Evolutionary conservation across 2,888 invertebrate species (phyloP), one percentile per base, ranked within the genome.

Genomic region (Petrolisthes manimaculis): DNA sequence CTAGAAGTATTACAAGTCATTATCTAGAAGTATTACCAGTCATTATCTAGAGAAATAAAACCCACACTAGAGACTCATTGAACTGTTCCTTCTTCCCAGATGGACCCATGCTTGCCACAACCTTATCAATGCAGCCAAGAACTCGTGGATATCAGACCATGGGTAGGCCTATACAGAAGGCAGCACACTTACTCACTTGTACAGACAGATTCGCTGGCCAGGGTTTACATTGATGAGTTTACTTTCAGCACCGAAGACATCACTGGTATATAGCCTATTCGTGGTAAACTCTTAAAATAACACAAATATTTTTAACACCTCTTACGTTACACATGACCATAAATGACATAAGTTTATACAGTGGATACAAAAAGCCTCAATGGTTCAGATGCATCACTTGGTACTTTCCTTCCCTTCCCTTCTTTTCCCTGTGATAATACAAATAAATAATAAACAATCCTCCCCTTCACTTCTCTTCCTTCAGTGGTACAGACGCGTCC

Each of bases 401-500:
- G n/a, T n/a, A n/a, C n/a, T n/a, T n/a, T n/a, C n/a, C 37, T 37
- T 37, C 37, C 37, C 37, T 37, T 37, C 37, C 37, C 37, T 37
- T 37, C 37, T 2, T 2, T 37, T 37, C 37, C 37, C 37, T 37
- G 1, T 37, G 37, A 37, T 37, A 37, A 37, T 37, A 37, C 0
- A 37, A 37, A 37, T 37, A 37, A 37, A 37, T 37, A 37, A 37
- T 0, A 1, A 37, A 37, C 37, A 37, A 37, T 37, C 1, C 4
- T 51, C 4, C 51, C 71, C 51, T 21, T 37, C 5, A n/a, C 61
- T 18, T 12, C 74, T 4, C 21, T 18, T 37, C 9, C 78, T 53
- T 51, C 80, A 86, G 86, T 86, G 80, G 24, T 21, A n/a, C 83
- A 77, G 53, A 75, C 61, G 21, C 74, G 86, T 14, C 86, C 86